A percentile compares a stretch with the other conserved stretches of the same genome.
These are phyloP conservation scores for Rhyacophila evoluta DNA, from an alignment of 2,888 invertebrate genomes.

Conservation along the genomic window DNA sequence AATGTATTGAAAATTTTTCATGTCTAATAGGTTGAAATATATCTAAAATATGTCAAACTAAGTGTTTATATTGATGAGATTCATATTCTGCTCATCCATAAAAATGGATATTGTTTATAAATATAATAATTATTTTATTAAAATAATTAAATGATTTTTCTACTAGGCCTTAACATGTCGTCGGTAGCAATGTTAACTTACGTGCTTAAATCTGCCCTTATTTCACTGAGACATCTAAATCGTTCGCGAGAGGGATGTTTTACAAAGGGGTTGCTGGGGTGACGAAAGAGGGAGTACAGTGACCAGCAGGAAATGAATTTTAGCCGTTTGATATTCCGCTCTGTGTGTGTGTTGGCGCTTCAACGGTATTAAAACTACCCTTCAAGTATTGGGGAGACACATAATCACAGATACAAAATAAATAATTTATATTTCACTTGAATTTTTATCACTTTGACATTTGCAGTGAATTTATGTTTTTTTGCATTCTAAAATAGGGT, in stretches of 20 bases:
- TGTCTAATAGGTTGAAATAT: too few species aligned
- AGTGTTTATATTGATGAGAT: too few species aligned
- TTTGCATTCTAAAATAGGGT: too few species aligned
- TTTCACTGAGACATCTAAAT: slow-evolving; percentile 19
- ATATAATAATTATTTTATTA: too few species aligned
- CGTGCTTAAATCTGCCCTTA: neutral
- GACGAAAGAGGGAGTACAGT: slow-evolving; percentile 32
- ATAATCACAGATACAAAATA: neutral
- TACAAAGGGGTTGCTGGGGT: neutral
- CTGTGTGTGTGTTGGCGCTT: neutral
- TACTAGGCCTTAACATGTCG: too few species aligned
- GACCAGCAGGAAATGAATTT: slow-evolving; percentile 53
- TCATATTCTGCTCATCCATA: too few species aligned
- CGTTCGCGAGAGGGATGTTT: neutral
- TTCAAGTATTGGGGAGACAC: slow-evolving; percentile 8
- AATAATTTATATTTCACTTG: neutral
- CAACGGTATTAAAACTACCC: neutral
- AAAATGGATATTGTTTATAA: too few species aligned
- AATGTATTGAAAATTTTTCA: too few species aligned
- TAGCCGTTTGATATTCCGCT: slow-evolving; percentile 30
- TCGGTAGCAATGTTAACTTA: too few species aligned
- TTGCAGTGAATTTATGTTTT: slow-evolving; percentile 1
- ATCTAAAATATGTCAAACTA: too few species aligned
- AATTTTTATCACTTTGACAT: neutral
- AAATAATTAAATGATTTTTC: too few species aligned